Evolutionary conservation across 2,888 invertebrate genomes (phyloP), one percentile per base, ranked within the genome.

Genomic region (Operophtera brumata): DNA sequence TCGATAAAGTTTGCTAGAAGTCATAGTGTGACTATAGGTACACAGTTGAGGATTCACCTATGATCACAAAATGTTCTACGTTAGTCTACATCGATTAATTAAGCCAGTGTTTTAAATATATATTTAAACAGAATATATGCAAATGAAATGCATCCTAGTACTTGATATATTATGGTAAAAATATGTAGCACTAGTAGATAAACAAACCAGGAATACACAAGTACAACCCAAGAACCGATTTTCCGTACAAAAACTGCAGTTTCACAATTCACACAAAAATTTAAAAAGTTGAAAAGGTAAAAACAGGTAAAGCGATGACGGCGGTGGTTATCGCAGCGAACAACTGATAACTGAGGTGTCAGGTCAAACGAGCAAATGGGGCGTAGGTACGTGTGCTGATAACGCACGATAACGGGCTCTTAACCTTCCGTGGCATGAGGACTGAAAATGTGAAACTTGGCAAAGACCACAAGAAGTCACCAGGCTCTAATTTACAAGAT

Each of bases 321-420:
- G 70, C 77, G 77, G 70, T 78, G 81, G 83, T 86, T 90, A 90
- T 90, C 90, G 86, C 82, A 73, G 73, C 78, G 76, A 67, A 66
- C 82, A 70, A 86, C 87, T 90, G 89, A 90, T 89, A 89, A 87
- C 84, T 83, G 78, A 75, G 77, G 82, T 90, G 89, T 88, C 90
- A 90, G 90, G 90, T 90, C 90, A 90, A 90, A 90, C 84, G 88
- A 85, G 81, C 89, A 90, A 87, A 85, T 82, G 86, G 86, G 85
- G 84, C 86, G 86, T 78, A 82, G 82, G 81, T 81, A 82, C 75
- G 78, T 72, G 70, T 68, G 26, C 78, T 87, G 88, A 88, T 88
- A 88, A 88, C 71, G 67, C 10, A 58, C 78, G 89, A 89, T 89
- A 89, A 84, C 80, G 80, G 89, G 87, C 89, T 90, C 88, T 89